These are phyloP conservation scores for Nineta flava DNA, from an alignment of 2,888 invertebrate genomes.

Conservation along the genomic window DNA sequence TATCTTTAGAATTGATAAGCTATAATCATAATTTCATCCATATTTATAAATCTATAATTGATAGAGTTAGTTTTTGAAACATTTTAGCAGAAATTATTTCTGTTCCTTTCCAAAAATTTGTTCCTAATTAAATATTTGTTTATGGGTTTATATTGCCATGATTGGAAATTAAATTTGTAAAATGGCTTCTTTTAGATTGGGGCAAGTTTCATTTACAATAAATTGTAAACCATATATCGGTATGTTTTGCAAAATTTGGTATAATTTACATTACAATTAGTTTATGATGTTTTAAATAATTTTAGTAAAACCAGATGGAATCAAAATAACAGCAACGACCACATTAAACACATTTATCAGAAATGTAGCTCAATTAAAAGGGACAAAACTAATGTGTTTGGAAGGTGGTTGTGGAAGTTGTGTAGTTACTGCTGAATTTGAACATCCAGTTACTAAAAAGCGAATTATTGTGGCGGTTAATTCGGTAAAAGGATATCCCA, in stretches of 20 bases:
- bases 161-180: no score
- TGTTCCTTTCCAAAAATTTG: no score
- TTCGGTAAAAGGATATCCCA: slow-evolving; percentile 29
- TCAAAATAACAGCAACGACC: slow-evolving; percentile 30
- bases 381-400: slow-evolving; percentile 55
- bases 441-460: slow-evolving; percentile 31
- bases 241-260: not conserved
- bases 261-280: not conserved
- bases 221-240: not conserved
- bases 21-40: no score
- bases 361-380: slow-evolving; percentile 39
- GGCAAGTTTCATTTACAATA: not conserved
- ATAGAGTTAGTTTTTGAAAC: no score
- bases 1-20: no score
- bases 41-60: no score
- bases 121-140: no score
- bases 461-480: slow-evolving; percentile 40
- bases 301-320: not conserved
- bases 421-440: slow-evolving; percentile 32
- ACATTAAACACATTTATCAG: slow-evolving; percentile 47
- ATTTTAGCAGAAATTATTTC: no score
- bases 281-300: not conserved
- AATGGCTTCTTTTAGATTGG: not conserved
- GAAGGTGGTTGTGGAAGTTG: slow-evolving; percentile 63
- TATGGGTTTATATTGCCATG: no score